These are phyloP conservation scores for Gallinago paraguaiae DNA, from an alignment of 2,113 vertebrate species.

Conservation along the genomic window DNA sequence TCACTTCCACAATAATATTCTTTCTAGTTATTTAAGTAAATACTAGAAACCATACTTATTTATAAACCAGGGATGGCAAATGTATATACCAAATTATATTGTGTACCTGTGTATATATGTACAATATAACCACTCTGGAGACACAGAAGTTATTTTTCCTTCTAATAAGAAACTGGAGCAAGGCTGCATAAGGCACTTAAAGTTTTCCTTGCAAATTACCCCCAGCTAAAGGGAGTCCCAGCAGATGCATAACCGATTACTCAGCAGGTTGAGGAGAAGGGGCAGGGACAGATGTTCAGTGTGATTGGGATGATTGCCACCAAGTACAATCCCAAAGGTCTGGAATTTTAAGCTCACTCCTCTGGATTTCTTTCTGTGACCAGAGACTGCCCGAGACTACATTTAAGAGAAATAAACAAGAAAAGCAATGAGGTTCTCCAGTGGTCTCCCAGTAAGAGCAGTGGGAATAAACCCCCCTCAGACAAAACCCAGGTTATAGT, in stretches of 20 bases:
- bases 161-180: not conserved
- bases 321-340: not conserved
- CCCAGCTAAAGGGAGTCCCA: not conserved
- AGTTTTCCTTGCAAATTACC: not conserved
- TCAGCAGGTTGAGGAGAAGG: not conserved
- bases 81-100: not conserved
- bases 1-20: not conserved
- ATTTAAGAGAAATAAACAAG: not conserved
- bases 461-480: fast-evolving
- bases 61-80: not conserved
- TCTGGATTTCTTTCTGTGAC: not conserved
- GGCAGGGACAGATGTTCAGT: not conserved
- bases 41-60: not conserved
- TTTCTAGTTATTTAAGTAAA: not conserved
- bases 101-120: not conserved
- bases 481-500: not conserved
- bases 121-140: not conserved
- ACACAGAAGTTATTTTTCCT: not conserved
- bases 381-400: not conserved
- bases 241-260: not conserved
- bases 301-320: not conserved
- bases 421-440: not conserved
- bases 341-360: not conserved
- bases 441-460: not conserved
- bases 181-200: not conserved